Percentiles rank a stretch among this genome's conserved stretches.
phyloP scores from a whole-genome alignment of 2,113 vertebrate genomes.

The Epinephelus lanceolatus region DNA sequence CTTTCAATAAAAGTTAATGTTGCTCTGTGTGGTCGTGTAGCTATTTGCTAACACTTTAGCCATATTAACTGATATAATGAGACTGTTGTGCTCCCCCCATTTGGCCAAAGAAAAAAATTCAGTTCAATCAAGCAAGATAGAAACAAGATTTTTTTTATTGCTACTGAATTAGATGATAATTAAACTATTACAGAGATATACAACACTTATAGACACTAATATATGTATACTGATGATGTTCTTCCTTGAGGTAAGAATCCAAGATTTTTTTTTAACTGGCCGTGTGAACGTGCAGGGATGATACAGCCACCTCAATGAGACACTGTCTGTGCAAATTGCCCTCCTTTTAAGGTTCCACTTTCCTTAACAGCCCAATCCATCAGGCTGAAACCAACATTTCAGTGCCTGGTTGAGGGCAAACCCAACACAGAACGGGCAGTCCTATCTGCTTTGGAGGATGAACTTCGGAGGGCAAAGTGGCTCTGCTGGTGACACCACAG shows the following conservation, averaged over 20 bases:
- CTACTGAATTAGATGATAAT: too few species aligned
- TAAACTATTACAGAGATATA: too few species aligned
- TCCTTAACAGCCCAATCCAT: constrained; percentile 35
- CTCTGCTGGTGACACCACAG: constrained; percentile 74
- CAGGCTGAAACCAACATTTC: constrained; percentile 57
- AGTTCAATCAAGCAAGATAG: too few species aligned
- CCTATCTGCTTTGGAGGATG: constrained; percentile 50
- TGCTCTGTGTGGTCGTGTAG: too few species aligned
- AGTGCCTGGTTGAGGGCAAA: constrained; percentile 53
- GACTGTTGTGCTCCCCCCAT: too few species aligned
- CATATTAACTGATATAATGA: too few species aligned
- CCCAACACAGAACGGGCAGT: constrained; percentile 40
- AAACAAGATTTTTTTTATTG: too few species aligned
- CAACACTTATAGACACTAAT: too few species aligned
- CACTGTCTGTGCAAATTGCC: constrained; percentile 58
- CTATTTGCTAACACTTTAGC: too few species aligned
- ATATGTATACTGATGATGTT: background rate
- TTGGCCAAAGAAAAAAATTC: too few species aligned
- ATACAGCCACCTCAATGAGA: constrained; percentile 22
- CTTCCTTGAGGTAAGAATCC: constrained; percentile 4
- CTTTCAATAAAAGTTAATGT: too few species aligned
- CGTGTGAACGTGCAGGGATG: constrained; percentile 34
- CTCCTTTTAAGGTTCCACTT: constrained; percentile 32
- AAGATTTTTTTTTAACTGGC: background rate
- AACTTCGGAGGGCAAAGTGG: constrained; percentile 53